A percentile compares a stretch with the other conserved stretches of the same genome.
Conservation (phyloP, 1,140 invertebrate genomes). For the Musca vetustissima region DNA sequence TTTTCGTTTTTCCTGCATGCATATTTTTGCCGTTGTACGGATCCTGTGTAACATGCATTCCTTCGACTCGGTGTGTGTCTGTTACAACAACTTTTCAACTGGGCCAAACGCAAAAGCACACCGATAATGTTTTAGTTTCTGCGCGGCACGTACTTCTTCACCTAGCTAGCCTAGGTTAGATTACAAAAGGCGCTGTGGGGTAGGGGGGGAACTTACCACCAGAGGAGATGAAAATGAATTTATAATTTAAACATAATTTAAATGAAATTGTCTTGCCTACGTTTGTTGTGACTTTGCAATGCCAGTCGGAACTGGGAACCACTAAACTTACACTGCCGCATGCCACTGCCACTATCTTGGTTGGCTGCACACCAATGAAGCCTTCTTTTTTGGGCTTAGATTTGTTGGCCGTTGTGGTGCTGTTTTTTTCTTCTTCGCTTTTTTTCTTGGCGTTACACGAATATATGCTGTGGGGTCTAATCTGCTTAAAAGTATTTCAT, state of each 20-base stretch:
- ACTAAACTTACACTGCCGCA: no score
- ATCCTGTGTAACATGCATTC: neutral
- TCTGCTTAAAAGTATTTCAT: constrained; percentile 22
- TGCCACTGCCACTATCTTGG: no score
- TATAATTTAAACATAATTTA: constrained; percentile 24
- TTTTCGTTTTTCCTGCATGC: neutral
- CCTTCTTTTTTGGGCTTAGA: no score
- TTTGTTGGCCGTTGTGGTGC: no score
- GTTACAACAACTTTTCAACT: no score
- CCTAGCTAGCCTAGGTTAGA: neutral
- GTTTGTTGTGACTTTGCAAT: constrained; percentile 1
- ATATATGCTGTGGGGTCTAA: neutral
- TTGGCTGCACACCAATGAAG: no score
- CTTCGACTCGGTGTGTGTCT: no score
- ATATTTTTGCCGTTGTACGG: neutral
- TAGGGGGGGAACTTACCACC: neutral
- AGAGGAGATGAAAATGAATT: constrained; percentile 13
- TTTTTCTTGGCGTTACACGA: neutral
- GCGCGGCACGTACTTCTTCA: no score
- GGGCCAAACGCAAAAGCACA: no score
- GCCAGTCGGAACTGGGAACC: neutral
- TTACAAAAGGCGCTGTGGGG: neutral
- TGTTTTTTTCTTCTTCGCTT: no score
- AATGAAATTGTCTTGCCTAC: constrained; percentile 20
- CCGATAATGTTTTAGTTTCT: no score